These are phyloP conservation scores for Thamnophis sirtalis DNA, from an alignment of 2,113 vertebrate genomes.

Conservation along the genomic window DNA sequence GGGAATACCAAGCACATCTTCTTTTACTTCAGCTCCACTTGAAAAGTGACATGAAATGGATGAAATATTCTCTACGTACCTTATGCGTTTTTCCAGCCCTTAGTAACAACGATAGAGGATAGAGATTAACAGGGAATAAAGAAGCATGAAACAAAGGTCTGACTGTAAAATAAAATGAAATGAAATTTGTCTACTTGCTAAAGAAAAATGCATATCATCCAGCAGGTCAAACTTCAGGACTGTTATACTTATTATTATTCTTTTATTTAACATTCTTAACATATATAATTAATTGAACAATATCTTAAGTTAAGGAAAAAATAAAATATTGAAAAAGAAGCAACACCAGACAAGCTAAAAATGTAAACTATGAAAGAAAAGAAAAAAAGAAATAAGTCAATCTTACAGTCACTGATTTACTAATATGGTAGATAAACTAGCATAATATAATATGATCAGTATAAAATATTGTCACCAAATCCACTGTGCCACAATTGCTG, in stretches of 20 bases:
- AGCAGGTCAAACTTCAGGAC: neutral
- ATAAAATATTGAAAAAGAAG: neutral
- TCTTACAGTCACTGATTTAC: neutral
- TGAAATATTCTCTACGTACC: neutral
- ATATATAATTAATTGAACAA: neutral
- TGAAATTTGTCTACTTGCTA: neutral
- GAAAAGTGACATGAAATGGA: neutral
- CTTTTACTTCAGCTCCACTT: neutral
- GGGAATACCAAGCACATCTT: neutral
- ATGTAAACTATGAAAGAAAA: neutral
- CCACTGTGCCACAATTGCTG: neutral
- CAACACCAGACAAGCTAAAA: neutral
- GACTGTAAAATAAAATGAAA: conserved; percentile 10
- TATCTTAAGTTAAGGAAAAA: neutral
- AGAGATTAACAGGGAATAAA: conserved; percentile 3
- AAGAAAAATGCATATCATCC: neutral
- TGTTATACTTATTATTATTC: neutral
- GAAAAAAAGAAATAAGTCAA: neutral
- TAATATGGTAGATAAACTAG: neutral
- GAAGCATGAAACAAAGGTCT: conserved; percentile 20
- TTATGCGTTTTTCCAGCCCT: neutral
- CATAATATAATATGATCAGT: neutral
- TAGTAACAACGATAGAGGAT: neutral
- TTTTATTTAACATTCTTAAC: neutral
- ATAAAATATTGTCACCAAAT: neutral